Evolutionary conservation across 2,113 vertebrate species (phyloP).

Genomic region (Blennius ocellaris): DNA sequence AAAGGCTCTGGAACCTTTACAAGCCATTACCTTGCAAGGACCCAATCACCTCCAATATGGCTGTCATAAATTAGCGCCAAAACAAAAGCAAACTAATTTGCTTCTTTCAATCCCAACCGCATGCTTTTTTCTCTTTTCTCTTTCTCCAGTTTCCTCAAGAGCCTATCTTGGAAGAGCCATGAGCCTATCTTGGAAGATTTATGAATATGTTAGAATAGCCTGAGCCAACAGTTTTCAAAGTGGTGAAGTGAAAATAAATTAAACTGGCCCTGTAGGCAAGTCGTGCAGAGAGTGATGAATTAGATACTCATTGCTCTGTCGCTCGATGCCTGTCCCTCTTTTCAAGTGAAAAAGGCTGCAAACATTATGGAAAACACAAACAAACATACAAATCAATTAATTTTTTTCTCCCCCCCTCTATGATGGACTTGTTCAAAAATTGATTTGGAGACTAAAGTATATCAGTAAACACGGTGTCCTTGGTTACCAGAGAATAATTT

Average conservation of each 20-base stretch:
- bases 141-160: conserved; percentile 70
- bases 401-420: conserved; percentile 59
- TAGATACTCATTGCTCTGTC: conserved; percentile 80
- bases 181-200: conserved; percentile 84
- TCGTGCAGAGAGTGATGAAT: conserved; percentile 84
- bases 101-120: conserved; percentile 42
- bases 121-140: conserved; percentile 50
- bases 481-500: conserved; percentile 50
- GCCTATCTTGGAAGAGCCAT: conserved; percentile 78
- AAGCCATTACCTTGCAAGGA: conserved; percentile 57
- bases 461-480: conserved; percentile 52
- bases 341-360: conserved; percentile 59
- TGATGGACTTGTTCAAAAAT: conserved; percentile 60
- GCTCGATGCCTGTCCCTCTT: conserved; percentile 66
- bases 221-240: conserved; percentile 87
- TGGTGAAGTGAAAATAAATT: conserved; percentile 87
- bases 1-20: conserved; percentile 44
- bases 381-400: conserved; percentile 70
- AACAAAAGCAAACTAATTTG: conserved; percentile 78
- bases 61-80: conserved; percentile 74
- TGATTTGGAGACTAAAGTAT: conserved; percentile 55
- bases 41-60: conserved; percentile 66
- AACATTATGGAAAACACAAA: conserved; percentile 58
- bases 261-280: conserved; percentile 82
- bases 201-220: conserved; percentile 87